Evolutionary conservation across 2,888 invertebrate genomes (phyloP), one percentile per base, ranked within the genome.

Genomic region (Zygothrica quintamaculata): DNA sequence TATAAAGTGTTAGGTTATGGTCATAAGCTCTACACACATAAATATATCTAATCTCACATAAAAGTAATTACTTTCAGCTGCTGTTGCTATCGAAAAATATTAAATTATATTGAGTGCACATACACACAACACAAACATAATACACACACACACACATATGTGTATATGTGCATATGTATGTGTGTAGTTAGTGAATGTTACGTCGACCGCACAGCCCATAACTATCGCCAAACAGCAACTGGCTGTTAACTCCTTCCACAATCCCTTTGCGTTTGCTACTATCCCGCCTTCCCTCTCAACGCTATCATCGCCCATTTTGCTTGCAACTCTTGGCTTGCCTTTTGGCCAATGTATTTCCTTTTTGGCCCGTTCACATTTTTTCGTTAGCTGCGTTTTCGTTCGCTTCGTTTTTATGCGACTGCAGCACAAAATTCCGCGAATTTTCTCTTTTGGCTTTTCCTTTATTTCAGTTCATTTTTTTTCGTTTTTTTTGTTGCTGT

Each of bases 31-130:
- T 9, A 50, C 62, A 53, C 67, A 75, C 75, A 87, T 75, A 80
- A 85, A 80, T 85, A 82, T 82, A 77, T 85, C 80, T 86, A 81
- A 81, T 84, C 81, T 81, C 81, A 64, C 77, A 84, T 74, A 53
- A 84, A 81, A 86, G 81, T 81, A 81, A 81, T 81, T 81, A 81
- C 81, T 86, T 81, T 81, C 81, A 81, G 87, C 87, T 81, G 81
- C 72, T 79, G 80, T 76, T 82, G 77, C 80, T 86, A 81, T 80
- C 80, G 80, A 80, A 72, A 81, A 86, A 84, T 81, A 81, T 86
- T 80, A 81, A 81, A 81, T 81, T 81, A 86, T 81, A 86, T 81
- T 86, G 81, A 86, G 87, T 80, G 87, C 71, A 77, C 52, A 61
- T 65, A 73, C 40, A 69, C 50, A 53, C 53, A n/a, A 60, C 43